Conservation (phyloP, 2,113 vertebrate genomes). For the Thymallus thymallus region DNA sequence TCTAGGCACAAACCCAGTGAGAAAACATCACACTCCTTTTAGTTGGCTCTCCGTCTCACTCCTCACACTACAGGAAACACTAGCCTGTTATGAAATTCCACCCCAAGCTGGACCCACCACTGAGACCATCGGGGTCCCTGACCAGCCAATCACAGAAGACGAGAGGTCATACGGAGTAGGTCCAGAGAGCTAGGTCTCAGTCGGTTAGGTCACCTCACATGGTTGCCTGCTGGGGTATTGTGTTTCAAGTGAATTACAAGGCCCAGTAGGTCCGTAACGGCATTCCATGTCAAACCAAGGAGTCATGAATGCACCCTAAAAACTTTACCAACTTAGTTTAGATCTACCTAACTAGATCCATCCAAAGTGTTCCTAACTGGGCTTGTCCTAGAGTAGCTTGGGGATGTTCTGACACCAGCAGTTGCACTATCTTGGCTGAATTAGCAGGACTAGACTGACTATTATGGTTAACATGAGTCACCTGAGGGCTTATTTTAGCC, state of each 20-base stretch:
- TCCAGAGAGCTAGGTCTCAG: slow-evolving; percentile 7
- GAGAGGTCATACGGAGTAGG: slow-evolving; percentile 32
- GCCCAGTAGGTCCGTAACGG: background rate
- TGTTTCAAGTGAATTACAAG: slow-evolving; percentile 6
- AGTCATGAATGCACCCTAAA: background rate
- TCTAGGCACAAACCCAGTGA: background rate
- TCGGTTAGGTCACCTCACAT: slow-evolving; percentile 13
- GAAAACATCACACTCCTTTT: background rate
- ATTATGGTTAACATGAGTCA: slow-evolving; percentile 19
- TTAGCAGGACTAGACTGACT: slow-evolving; percentile 14
- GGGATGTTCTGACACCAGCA: background rate
- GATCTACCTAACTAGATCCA: no score
- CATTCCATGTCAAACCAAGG: slow-evolving; percentile 7
- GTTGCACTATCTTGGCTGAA: slow-evolving; percentile 27
- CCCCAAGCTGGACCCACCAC: slow-evolving; percentile 28
- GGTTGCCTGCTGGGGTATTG: slow-evolving; percentile 2
- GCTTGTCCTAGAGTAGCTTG: background rate
- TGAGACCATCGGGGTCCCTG: slow-evolving; percentile 38
- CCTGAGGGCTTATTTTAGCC: slow-evolving; percentile 27
- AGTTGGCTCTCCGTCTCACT: background rate
- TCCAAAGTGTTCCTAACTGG: background rate
- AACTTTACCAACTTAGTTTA: no score
- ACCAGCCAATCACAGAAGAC: slow-evolving; percentile 29
- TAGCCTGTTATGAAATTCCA: slow-evolving; percentile 41
- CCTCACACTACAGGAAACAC: slow-evolving; percentile 22